A percentile compares a stretch with the other conserved stretches of the same genome.
Evolutionary conservation across 2,113 vertebrate species (phyloP).

Genomic region (Tyto alba): DNA sequence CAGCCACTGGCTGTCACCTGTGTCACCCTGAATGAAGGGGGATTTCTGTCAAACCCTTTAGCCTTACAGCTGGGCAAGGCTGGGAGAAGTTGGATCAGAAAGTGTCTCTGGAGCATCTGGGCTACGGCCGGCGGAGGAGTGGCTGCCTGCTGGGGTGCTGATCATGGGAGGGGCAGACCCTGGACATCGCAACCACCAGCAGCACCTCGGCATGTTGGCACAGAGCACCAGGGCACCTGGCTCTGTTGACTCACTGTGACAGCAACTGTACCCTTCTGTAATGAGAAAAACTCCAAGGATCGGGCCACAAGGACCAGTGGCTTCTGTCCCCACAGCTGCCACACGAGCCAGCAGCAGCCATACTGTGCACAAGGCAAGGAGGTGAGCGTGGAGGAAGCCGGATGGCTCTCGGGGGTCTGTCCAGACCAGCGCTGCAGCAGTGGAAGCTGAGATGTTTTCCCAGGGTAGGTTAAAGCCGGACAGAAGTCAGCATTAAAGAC

Average conservation of each 20-base stretch:
- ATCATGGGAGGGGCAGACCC: background rate
- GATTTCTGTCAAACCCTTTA: background rate
- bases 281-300: rapidly evolving
- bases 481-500: conserved; percentile 53
- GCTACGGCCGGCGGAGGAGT: background rate
- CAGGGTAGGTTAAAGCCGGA: background rate
- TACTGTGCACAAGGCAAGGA: rapidly evolving
- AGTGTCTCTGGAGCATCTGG: background rate
- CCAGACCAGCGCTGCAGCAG: background rate
- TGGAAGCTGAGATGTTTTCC: background rate
- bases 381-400: background rate
- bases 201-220: background rate
- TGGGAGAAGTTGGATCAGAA: background rate
- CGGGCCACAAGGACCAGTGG: background rate
- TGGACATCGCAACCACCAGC: background rate
- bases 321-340: background rate
- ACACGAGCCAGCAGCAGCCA: rapidly evolving
- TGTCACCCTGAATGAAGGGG: background rate
- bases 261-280: background rate
- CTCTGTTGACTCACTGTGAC: background rate
- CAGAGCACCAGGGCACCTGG: background rate
- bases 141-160: background rate
- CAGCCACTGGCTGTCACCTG: background rate
- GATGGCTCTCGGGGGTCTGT: background rate
- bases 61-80: background rate